Evolutionary conservation across 2,888 invertebrate genomes (phyloP).

Genomic region (Gari tellinella): DNA sequence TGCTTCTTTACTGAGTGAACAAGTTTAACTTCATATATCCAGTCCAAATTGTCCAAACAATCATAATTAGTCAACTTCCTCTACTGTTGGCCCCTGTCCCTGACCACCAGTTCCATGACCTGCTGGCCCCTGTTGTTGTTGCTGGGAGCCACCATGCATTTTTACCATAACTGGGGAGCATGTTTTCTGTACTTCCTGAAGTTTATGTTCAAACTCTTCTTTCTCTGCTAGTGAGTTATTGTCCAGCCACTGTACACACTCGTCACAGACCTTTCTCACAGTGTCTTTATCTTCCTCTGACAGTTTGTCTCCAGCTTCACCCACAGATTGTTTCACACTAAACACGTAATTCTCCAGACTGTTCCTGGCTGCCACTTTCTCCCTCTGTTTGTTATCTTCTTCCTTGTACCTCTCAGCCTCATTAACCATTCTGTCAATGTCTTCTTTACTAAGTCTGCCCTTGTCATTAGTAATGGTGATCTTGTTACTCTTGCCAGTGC

Average conservation of each 20-base stretch:
- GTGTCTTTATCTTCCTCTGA: conserved; percentile 89
- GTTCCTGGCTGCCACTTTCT: conserved; percentile 75
- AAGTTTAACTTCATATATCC: too few relatives aligned
- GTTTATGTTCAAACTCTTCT: conserved; percentile 90
- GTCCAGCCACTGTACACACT: conserved; percentile 92
- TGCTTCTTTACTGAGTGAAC: too few relatives aligned
- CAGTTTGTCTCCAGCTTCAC: conserved; percentile 86
- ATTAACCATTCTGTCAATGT: conserved; percentile 90
- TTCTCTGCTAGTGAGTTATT: conserved; percentile 91
- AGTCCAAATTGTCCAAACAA: too few relatives aligned
- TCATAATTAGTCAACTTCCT: conserved; percentile 86
- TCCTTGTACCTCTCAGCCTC: conserved; percentile 81
- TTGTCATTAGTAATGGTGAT: conserved; percentile 95
- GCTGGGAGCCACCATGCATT: conserved; percentile 72
- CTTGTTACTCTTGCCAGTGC: conserved; percentile 91
- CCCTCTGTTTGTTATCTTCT: conserved; percentile 81
- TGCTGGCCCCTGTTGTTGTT: conserved; percentile 10
- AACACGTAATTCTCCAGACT: conserved; percentile 76
- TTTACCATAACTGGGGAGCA: conserved; percentile 92
- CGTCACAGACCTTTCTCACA: conserved; percentile 86
- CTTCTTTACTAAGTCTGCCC: conserved; percentile 92
- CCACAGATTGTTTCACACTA: conserved; percentile 86
- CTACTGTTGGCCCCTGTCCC: conserved; percentile 86
- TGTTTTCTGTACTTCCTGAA: conserved; percentile 90
- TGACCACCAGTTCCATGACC: conserved; percentile 13